Base-by-base conservation (phyloP, 2,888 invertebrate species). In the Cryptus viduatorius region DNA sequence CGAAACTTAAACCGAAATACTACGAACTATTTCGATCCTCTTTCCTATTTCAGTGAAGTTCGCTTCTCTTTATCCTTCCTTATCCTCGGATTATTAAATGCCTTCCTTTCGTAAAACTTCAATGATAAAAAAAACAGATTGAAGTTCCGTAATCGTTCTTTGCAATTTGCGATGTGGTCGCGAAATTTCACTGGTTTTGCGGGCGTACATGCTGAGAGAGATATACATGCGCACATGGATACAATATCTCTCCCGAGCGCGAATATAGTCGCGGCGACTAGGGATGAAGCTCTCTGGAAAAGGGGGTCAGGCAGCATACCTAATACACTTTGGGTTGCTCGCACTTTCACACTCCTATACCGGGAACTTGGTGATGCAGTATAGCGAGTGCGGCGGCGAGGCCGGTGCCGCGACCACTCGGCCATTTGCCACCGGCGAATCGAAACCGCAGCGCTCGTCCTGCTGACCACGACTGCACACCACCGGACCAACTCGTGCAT, bases 381-480 rank as follows among this genome's bases (percentile, higher is more conserved):
- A 14, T 56, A 44, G 72, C 44, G 72, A 69, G 67, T 67, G 14
- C 68, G 29, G 14, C 16, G 31, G 67, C 46, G 48, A 29, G 72
- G 29, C 29, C 14, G 59, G 12, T 42, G n/a, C 86, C 88, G 88
- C 88, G 89, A 89, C 89, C 91, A 72, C 80, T 80, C 83, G 83
- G 77, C 89, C 90, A 90, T 90, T 90, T 89, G 89, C 88, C 86
- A 84, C 81, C 87, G 86, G 90, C 87, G 87, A 90, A 91, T 90
- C 88, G 84, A 89, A 90, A 90, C 90, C 91, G 82, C 90, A 90
- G 80, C 68, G 76, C 79, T 76, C 85, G 76, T 83, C 79, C 85
- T 67, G 73, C 82, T 76, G 72, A 84, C 86, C 86, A 86, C 90
- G 87, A 87, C 87, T 87, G 87, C 79, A 84, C 86, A 84, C 86